Base-by-base conservation (phyloP, 2,797 vertebrate species). In the Argya squamiceps region DNA sequence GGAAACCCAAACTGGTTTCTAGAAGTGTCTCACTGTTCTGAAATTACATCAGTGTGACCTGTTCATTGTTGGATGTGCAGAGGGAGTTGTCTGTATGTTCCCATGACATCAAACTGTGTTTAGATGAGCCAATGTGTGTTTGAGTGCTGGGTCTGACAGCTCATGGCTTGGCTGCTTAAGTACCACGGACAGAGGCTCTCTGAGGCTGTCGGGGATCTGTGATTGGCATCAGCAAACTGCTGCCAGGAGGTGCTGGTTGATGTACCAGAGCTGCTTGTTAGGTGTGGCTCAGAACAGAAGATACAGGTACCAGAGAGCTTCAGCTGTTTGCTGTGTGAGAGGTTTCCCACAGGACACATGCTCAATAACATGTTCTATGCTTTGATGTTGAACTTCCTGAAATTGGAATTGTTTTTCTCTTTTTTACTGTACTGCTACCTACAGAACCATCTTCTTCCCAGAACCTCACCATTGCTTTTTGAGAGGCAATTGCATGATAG, bases 151-250 rank as follows among this genome's bases (percentile, higher is more conserved):
- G 21, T 58, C 47, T 76, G 75, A 3, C 27, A 32, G 46, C 44
- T 39, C 2, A 0, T 23, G 8, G 21, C 5, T 55, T 81, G 43
- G 13, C 16, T 69, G 58, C 13, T 11, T n/a, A 59, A 93, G 95
- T 19, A 96, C 93, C 95, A 95, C 8, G 92, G 95, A 96, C 93
- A 96, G 95, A 92, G 91, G 78, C 67, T 55, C 36, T 27, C 11
- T 3, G 65, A 75, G 88, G 53, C 81, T 39, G 55, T 14, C 2
- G 1, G 21, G 30, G 43, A 11, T 58, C 43, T 52, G 63, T 64
- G 55, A 3, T 41, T 0, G 0, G 1, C 21, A 0, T 52, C 9
- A 0, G 60, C 60, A 34, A 37, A 32, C 29, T 3, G 6, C 3
- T 41, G 64, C 44, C 37, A 27, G 37, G 52, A 65, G 78, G 13